Base-by-base conservation (phyloP, 2,113 vertebrate species). In the Vombatus ursinus region DNA sequence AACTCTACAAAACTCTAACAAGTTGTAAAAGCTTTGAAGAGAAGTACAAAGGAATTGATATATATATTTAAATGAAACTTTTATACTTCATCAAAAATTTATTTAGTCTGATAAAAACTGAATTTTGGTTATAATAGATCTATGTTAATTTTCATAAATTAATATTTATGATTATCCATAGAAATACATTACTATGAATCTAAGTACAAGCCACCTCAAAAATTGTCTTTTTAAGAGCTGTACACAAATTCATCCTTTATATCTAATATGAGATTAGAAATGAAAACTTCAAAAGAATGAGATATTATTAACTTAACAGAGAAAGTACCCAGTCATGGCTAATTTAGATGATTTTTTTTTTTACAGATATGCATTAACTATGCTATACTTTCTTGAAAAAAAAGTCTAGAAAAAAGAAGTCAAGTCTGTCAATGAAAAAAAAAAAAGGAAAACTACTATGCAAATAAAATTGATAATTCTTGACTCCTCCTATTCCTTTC, bases 171-270 rank as follows among this genome's bases (percentile, higher is more conserved):
- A 47, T 52, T 91, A 19, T 47, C 0, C 93, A 44, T 95, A 92
- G 26, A 92, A 93, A 95, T 91, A 1, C 3, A 50, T 90, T 89
- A 90, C 7, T 61, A n/a, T 19, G 2, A 50, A 49, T 94, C 2
- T 37, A 94, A n/a, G 1, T 90, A 3, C 50, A 92, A 93, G 23
- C 31, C 0, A 50, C 84, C 89, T 94, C n/a, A 54, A 90, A 96
- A 54, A 89, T 9, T 57, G 44, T 24, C 51, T 91, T 95, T 84
- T 95, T 93, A 92, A 91, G 48, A 90, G 49, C 26, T 93, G 44
- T 48, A 61, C 3, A 26, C 57, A 94, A 47, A 3, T 28, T 52
- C 4, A 44, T n/a, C n/a, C 16, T 26, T n/a, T 44, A 19, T 84
- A 28, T 50, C 31, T 92, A 23, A 95, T 95, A 0, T 91, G 68